A percentile compares a stretch with the other conserved stretches of the same genome.
Conservation (phyloP, 2,888 invertebrate species). For the Alloscopus bannaensis region DNA sequence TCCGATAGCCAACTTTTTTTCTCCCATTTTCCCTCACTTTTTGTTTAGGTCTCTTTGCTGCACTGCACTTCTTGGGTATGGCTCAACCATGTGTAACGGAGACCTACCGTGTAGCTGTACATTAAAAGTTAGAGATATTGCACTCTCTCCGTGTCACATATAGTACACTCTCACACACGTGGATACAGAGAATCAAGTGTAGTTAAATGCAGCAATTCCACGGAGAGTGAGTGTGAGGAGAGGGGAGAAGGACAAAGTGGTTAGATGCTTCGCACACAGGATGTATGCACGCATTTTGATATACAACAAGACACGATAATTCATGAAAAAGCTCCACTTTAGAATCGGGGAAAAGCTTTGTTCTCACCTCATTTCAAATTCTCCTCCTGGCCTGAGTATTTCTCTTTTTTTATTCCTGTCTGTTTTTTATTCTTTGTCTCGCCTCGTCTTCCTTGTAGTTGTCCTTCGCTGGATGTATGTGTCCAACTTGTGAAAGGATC, state of each 20-base stretch:
- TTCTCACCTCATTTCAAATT: conserved; percentile 61
- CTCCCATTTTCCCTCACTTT: neutral
- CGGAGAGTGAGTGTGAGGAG: too few relatives aligned
- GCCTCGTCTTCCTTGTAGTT: conserved; percentile 12
- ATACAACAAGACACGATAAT: too few relatives aligned
- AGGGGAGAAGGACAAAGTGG: conserved; percentile 36
- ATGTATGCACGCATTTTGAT: too few relatives aligned
- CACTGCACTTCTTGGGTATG: conserved; percentile 2
- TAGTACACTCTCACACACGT: too few relatives aligned
- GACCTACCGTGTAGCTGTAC: too few relatives aligned
- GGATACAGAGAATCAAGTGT: too few relatives aligned
- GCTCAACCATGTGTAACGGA: neutral
- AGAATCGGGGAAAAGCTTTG: conserved; percentile 18
- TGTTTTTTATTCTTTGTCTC: conserved; percentile 42
- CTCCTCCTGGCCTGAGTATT: conserved; percentile 45
- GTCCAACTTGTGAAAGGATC: too few relatives aligned
- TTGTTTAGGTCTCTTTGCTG: conserved; percentile 20
- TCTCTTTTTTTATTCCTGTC: conserved; percentile 41
- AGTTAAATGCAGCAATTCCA: neutral
- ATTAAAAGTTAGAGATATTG: too few relatives aligned
- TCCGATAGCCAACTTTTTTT: conserved; percentile 56
- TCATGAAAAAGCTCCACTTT: conserved; percentile 47
- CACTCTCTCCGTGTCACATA: conserved; percentile 44
- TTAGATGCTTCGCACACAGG: too few relatives aligned
- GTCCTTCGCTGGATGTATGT: conserved; percentile 32